Evolutionary conservation across 1,140 invertebrate genomes (phyloP), one percentile per base, ranked within the genome.

Genomic region (Micrasema longulum): DNA sequence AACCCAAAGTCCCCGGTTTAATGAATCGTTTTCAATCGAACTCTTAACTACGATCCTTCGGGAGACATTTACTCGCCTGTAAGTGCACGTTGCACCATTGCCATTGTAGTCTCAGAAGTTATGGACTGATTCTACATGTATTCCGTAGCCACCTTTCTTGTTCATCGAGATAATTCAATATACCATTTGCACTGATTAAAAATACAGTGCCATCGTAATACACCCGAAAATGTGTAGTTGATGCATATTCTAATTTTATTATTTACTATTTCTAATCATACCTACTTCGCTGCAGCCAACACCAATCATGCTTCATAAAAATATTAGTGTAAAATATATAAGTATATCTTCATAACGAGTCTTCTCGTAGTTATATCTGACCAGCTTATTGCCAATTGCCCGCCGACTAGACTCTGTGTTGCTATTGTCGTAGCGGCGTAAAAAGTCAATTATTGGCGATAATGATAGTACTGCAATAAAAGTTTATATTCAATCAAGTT

Each of bases 1-100:
- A 69, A 69, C 67, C 53, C 60, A n/a, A 23, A 36, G 41, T 22
- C 67, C 43, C 20, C 35, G 36, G 67, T 60, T 69, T 69, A 69
- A 69, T 69, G 67, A 69, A 69, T 69, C 67, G 67, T 69, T 60
- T 69, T 69, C 67, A 60, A 69, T 69, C 67, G 67, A 52, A 55
- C 36, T 57, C 65, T 35, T 69, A 69, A 69, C 52, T 38, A 60
- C 67, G 47, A 45, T 47, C 60, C 60, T 63, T 45, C n/a, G 60
- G 60, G 60, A 45, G 38, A 45, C 38, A 22, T 45, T 45, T 63
- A 31, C 36, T 63, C 22, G 22, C 11, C 22, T 63, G 38, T 60
- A 16, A 23, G 18, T 26, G 60, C 60, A 63, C 43, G 12, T 16
- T 47, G 60, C 53, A 57, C 53, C 26, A 31, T 31, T 31, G 45